Base-by-base conservation (phyloP, 1,140 invertebrate species). In the Agrypnia vestita region DNA sequence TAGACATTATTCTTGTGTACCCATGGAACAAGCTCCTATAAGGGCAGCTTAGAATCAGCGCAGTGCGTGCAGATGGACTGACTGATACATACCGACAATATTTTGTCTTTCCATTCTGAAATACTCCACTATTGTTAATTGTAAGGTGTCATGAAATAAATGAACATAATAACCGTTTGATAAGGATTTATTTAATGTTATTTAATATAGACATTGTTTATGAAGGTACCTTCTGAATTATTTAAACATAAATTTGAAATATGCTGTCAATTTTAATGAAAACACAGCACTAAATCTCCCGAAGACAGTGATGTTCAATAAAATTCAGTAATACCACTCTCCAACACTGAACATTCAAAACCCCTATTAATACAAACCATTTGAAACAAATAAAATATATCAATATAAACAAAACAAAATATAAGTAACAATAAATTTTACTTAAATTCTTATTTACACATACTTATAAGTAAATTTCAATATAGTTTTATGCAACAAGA, bases 121-220 rank as follows among this genome's bases (percentile, higher is more conserved):
- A 35, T 35, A 35, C 25, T 35, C 25, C n/a, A n/a, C n/a, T n/a
- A n/a, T 35, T 35, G 25, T 35, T 49, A n/a, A 47, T 3, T 53
- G 49, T 8, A 72, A 25, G 43, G 15, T 51, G 15, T 43, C 21
- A 13, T 9, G 25, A 21, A 79, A 79, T 73, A 53, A 79, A 74
- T 73, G 43, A 19, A 10, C 12, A 7, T 19, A 74, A 15, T 44
- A 61, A 79, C 77, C 77, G 62, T 79, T 79, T 79, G 53, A 75
- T 79, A 76, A 82, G 80, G 80, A 79, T 82, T 82, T 82, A 82
- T 82, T 82, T 78, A 78, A 79, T 78, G 80, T 79, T 79, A 90
- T 89, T 87, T 89, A 89, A 88, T 89, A 90, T 87, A 90, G 87
- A 90, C 88, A 90, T 88, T 89, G 88, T 89, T 89, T 74, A 79